Conservation (phyloP, 1,140 invertebrate genomes). For the Danaus melanippus region DNA sequence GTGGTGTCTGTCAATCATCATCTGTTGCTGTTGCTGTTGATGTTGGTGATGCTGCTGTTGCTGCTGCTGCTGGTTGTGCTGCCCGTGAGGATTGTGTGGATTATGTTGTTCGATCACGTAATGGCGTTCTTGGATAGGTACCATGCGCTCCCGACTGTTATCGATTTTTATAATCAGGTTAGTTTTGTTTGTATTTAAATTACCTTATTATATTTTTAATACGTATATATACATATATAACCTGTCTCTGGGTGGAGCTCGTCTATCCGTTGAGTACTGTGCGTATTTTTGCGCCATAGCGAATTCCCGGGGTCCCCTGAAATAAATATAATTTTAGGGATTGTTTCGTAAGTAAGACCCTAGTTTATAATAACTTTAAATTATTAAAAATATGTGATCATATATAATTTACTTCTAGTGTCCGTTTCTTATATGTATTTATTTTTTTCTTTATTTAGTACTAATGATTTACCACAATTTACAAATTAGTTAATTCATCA, state of each 20-base stretch:
- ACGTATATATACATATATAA: not conserved
- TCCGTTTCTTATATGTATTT: no score
- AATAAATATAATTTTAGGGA: not conserved
- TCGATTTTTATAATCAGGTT: not conserved
- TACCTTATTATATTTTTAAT: no score
- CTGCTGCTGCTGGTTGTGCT: conserved; percentile 63
- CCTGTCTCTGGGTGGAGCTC: conserved; percentile 21
- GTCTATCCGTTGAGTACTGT: conserved; percentile 33
- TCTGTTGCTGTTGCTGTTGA: conserved; percentile 29
- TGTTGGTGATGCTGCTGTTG: conserved; percentile 44
- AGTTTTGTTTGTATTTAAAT: no score
- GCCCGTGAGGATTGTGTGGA: conserved; percentile 11
- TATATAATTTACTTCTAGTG: no score
- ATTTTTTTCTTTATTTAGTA: no score
- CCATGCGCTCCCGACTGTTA: conserved; percentile 29
- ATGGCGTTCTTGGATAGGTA: conserved; percentile 44
- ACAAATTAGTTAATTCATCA: no score
- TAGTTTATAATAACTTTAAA: no score
- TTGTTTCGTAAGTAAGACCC: no score
- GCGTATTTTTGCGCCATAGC: conserved; percentile 54
- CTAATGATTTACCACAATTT: no score
- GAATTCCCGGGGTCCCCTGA: conserved; percentile 37
- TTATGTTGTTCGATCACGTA: conserved; percentile 41
- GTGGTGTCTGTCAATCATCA: conserved; percentile 22
- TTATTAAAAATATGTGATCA: no score